Percentiles rank a stretch among this genome's conserved stretches.
These are phyloP conservation scores for Hirtodrosophila trivittata DNA, from an alignment of 2,888 invertebrate species.

Conservation along the genomic window DNA sequence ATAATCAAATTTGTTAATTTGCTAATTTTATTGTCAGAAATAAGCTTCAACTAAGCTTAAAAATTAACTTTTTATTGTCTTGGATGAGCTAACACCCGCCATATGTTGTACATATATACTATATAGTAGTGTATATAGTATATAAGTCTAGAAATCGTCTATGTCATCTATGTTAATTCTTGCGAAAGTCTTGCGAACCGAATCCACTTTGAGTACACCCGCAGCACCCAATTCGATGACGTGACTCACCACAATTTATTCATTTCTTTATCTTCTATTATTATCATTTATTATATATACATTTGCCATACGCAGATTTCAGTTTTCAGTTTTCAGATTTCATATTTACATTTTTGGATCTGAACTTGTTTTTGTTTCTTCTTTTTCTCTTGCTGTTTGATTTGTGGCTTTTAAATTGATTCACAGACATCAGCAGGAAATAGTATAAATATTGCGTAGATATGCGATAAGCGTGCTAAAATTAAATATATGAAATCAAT, in stretches of 20 bases:
- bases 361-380: conserved; percentile 36
- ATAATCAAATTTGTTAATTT: conserved; percentile 24
- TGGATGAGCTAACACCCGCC: too few species aligned
- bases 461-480: conserved; percentile 54
- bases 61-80: too few species aligned
- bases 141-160: too few species aligned
- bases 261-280: conserved; percentile 15
- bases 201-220: conserved; percentile 16
- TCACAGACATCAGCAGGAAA: conserved; percentile 36
- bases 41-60: neutral
- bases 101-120: too few species aligned
- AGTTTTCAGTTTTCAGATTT: conserved; percentile 5
- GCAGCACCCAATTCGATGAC: conserved; percentile 13
- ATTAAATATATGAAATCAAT: conserved; percentile 35
- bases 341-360: conserved; percentile 15
- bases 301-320: conserved; percentile 16
- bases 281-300: conserved; percentile 19
- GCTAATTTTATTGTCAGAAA: conserved; percentile 34
- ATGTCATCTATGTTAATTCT: conserved; percentile 54
- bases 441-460: conserved; percentile 46
- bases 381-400: conserved; percentile 37
- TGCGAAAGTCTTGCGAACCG: conserved; percentile 30
- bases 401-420: conserved; percentile 72
- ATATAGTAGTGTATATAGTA: too few species aligned
- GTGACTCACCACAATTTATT: conserved; percentile 57